Percentiles rank a stretch among this genome's conserved stretches.
Evolutionary conservation across 2,888 invertebrate species (phyloP).

Genomic region (Exocentrus adspersus): DNA sequence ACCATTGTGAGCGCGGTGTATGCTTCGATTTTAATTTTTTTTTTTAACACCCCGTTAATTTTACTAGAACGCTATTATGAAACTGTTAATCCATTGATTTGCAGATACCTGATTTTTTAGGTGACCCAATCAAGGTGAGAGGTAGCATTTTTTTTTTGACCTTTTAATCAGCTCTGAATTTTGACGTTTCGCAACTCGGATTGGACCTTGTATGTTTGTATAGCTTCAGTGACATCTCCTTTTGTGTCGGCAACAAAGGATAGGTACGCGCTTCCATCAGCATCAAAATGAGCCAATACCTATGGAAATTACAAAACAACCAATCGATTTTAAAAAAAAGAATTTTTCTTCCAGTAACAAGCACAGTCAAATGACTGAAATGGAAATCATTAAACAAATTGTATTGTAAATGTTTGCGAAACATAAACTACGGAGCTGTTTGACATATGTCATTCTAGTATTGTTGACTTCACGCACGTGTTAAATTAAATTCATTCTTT

Average conservation of each 20-base stretch:
- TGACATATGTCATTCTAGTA: background rate
- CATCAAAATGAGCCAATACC: background rate
- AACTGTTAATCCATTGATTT: constrained; percentile 27
- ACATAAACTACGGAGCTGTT: background rate
- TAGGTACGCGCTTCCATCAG: background rate
- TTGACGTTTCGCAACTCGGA: constrained; percentile 30
- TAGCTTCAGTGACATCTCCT: constrained; percentile 14
- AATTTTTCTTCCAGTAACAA: constrained; percentile 7
- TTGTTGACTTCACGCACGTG: too few species aligned
- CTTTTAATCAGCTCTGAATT: constrained; percentile 34
- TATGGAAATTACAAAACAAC: constrained; percentile 3
- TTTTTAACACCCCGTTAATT: constrained; percentile 29
- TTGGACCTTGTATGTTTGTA: constrained; percentile 12
- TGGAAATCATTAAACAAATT: too few species aligned
- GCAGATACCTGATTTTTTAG: constrained; percentile 39
- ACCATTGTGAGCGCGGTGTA: constrained; percentile 27
- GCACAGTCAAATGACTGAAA: constrained; percentile 15
- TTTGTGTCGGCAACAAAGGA: constrained; percentile 16
- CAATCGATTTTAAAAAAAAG: too few species aligned
- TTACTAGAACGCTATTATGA: constrained; percentile 35
- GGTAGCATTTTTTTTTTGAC: constrained; percentile 39
- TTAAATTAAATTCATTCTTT: background rate
- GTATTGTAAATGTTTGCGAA: constrained; percentile 27
- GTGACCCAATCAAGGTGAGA: constrained; percentile 41
- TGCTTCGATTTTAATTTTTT: constrained; percentile 34